These are phyloP conservation scores for Ophraella communa DNA, from an alignment of 2,888 invertebrate species.

Conservation along the genomic window DNA sequence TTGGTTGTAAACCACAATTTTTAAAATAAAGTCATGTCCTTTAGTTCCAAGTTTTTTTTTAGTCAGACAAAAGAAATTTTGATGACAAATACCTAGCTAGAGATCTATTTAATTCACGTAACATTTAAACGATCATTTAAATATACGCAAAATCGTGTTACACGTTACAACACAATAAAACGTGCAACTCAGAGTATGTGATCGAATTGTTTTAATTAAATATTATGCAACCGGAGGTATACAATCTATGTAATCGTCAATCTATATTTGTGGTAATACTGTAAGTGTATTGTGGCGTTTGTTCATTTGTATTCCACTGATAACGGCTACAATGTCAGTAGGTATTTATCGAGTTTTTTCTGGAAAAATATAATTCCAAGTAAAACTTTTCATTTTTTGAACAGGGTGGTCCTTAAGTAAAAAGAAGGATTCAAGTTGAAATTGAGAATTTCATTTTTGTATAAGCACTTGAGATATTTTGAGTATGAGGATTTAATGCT, in stretches of 20 bases:
- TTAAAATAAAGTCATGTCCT: too few species aligned
- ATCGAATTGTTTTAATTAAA: not conserved
- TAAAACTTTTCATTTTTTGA: too few species aligned
- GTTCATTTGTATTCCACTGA: slow-evolving; percentile 20
- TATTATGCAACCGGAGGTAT: slow-evolving; percentile 10
- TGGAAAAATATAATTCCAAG: too few species aligned
- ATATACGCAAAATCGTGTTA: too few species aligned
- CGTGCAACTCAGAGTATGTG: not conserved
- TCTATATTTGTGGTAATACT: slow-evolving; percentile 9
- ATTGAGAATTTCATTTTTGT: too few species aligned
- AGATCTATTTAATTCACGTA: not conserved
- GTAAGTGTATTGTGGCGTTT: slow-evolving; percentile 17
- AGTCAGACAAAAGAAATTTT: not conserved
- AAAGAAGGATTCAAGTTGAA: too few species aligned
- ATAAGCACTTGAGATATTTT: too few species aligned
- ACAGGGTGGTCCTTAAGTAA: too few species aligned
- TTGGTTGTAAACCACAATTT: not conserved
- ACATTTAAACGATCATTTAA: not conserved
- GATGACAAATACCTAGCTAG: not conserved
- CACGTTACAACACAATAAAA: not conserved
- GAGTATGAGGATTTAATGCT: too few species aligned
- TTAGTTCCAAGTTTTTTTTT: not conserved
- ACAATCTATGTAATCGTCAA: slow-evolving; percentile 10
- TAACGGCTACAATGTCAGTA: slow-evolving; percentile 5
- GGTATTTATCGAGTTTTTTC: too few species aligned